Evolutionary conservation across 2,888 invertebrate species (phyloP).

Genomic region (Lypha dubia): DNA sequence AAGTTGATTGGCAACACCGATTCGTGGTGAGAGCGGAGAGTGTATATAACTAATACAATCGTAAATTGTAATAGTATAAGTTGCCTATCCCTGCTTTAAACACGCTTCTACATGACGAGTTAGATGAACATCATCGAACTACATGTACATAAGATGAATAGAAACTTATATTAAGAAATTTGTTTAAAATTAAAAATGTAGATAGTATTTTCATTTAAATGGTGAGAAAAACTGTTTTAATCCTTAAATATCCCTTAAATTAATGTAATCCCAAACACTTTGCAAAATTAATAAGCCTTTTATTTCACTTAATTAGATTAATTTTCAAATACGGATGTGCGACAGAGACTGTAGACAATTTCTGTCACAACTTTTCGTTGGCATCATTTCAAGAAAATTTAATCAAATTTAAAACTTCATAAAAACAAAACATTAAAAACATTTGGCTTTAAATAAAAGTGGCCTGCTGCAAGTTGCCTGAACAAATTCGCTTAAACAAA

Average conservation of each 20-base stretch:
- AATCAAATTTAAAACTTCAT: slow-evolving; percentile 12
- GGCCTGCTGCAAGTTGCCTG: slow-evolving; percentile 8
- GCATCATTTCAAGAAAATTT: slow-evolving; percentile 21
- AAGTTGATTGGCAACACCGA: no score
- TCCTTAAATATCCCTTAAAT: neutral
- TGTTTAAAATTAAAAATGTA: no score
- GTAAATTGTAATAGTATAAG: no score
- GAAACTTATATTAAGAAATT: no score
- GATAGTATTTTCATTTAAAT: no score
- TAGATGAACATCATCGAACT: no score
- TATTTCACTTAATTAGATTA: slow-evolving; percentile 13
- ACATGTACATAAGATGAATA: no score
- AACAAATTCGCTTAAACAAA: neutral
- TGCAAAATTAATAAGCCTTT: neutral
- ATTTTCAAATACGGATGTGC: slow-evolving; percentile 4
- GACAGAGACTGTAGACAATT: neutral
- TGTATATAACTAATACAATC: no score
- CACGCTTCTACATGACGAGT: no score
- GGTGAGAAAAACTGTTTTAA: neutral
- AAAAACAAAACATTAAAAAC: neutral
- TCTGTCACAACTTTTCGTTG: neutral
- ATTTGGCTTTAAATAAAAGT: slow-evolving; percentile 2
- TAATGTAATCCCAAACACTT: neutral
- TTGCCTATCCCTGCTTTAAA: no score
- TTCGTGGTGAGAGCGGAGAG: no score